These are phyloP conservation scores for Elymnias hypermnestra DNA, from an alignment of 1,140 invertebrate genomes.

Conservation along the genomic window DNA sequence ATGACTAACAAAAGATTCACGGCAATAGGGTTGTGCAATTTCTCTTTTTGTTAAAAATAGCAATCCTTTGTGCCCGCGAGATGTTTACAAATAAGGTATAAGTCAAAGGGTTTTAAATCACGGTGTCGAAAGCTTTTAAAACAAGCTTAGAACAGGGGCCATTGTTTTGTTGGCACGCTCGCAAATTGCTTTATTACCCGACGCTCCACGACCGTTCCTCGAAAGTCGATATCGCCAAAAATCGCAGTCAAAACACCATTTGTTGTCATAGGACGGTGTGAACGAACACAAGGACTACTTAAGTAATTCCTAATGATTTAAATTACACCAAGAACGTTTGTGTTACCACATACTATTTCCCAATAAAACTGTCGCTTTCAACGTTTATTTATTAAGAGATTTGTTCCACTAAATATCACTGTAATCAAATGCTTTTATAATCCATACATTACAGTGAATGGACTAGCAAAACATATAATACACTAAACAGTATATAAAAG, in stretches of 20 bases:
- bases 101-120: conserved; percentile 75
- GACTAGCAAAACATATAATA: conserved; percentile 42
- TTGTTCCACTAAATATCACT: conserved; percentile 16
- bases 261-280: conserved; percentile 37
- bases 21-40: conserved; percentile 67
- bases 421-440: conserved; percentile 35
- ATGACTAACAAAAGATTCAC: conserved; percentile 53
- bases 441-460: conserved; percentile 38
- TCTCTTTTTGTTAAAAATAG: conserved; percentile 55
- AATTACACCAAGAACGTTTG: conserved; percentile 9
- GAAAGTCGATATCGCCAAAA: conserved; percentile 69
- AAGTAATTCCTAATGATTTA: conserved; percentile 1
- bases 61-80: conserved; percentile 58
- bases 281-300: not conserved
- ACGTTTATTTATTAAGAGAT: conserved; percentile 25
- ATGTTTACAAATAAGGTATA: conserved; percentile 71
- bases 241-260: conserved; percentile 65
- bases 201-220: conserved; percentile 41
- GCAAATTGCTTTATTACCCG: conserved; percentile 73
- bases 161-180: conserved; percentile 68
- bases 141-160: conserved; percentile 64
- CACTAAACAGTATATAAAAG: conserved; percentile 48
- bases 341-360: conserved; percentile 20
- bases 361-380: conserved; percentile 27
- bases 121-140: conserved; percentile 70